A percentile compares a stretch with the other conserved stretches of the same genome.
phyloP scores from a whole-genome alignment of 2,797 vertebrate genomes.

The Phataginus tricuspis region DNA sequence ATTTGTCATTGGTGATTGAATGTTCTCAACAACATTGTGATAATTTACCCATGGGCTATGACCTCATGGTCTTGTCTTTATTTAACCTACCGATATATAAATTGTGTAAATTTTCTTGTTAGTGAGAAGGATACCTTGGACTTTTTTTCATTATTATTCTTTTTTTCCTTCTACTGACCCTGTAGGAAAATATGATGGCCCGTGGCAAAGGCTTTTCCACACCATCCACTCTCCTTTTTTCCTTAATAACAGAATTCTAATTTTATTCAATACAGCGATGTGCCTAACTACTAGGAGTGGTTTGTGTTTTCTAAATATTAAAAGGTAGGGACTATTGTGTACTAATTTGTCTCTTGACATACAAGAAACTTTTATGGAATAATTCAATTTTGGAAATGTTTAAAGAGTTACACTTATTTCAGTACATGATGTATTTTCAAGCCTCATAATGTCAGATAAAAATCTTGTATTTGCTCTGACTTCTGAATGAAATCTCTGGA shows the following conservation, averaged over 20 bases:
- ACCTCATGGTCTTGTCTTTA: background rate
- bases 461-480: background rate
- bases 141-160: background rate
- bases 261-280: background rate
- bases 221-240: background rate
- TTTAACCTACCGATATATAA: background rate
- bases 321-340: background rate
- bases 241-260: background rate
- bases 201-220: background rate
- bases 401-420: background rate
- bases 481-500: constrained; percentile 5
- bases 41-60: background rate
- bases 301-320: background rate
- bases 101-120: background rate
- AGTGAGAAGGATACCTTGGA: background rate
- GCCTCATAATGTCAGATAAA: background rate
- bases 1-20: constrained; percentile 47
- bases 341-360: background rate
- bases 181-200: background rate
- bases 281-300: background rate
- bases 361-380: background rate
- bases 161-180: background rate
- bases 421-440: background rate
- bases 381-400: background rate
- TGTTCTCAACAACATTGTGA: constrained; percentile 40